A percentile compares a stretch with the other conserved stretches of the same genome.
phyloP scores from a whole-genome alignment of 2,797 vertebrate species.

The Falco biarmicus region DNA sequence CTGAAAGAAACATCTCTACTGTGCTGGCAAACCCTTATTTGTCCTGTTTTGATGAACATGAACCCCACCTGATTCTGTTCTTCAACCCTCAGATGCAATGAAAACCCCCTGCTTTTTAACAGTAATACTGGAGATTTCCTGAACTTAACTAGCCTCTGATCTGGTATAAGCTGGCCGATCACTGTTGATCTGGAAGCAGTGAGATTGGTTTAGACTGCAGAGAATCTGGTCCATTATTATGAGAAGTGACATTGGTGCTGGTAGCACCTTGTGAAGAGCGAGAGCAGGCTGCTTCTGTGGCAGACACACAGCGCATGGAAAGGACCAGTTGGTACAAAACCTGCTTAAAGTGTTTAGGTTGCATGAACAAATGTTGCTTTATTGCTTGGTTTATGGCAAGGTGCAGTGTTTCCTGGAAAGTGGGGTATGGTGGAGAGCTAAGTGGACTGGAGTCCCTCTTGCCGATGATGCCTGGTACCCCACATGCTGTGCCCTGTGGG shows the following conservation, averaged over 20 bases:
- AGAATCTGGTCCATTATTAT: background rate
- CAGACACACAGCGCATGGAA: background rate
- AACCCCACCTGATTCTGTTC: background rate
- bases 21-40: background rate
- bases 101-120: background rate
- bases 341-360: background rate
- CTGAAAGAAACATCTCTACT: background rate
- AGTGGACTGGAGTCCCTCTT: rapidly evolving
- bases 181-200: background rate
- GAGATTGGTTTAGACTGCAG: background rate
- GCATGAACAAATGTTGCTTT: background rate
- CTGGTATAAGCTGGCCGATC: background rate
- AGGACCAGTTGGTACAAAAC: background rate
- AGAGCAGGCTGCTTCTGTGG: background rate
- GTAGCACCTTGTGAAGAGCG: background rate
- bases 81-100: background rate
- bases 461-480: background rate
- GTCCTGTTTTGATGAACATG: background rate
- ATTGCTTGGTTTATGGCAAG: background rate
- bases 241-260: background rate
- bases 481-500: background rate
- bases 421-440: background rate
- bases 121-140: too few relatives aligned
- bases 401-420: background rate
- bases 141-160: background rate